Conservation (phyloP, 2,888 invertebrate genomes). For the Trachelus iudaicus region DNA sequence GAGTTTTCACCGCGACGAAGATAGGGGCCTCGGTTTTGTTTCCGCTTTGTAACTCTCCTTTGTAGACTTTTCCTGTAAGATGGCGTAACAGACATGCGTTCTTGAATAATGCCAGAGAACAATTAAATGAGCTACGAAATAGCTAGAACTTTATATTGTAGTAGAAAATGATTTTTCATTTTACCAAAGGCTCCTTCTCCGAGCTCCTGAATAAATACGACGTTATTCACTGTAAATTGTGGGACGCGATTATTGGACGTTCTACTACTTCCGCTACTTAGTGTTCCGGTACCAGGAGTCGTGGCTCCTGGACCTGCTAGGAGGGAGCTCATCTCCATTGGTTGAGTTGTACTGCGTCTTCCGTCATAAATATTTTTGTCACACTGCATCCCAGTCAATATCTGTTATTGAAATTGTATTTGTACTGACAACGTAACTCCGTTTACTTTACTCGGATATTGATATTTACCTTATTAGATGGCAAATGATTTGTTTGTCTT, state of each 20-base stretch:
- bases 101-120: slow-evolving; percentile 1
- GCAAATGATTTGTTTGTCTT: slow-evolving; percentile 57
- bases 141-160: background rate
- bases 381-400: slow-evolving; percentile 60
- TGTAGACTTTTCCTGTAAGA: slow-evolving; percentile 85
- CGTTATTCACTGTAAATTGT: slow-evolving; percentile 87
- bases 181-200: slow-evolving; percentile 96
- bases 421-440: background rate
- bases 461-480: slow-evolving; percentile 55
- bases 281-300: slow-evolving; percentile 68
- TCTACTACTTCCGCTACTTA: slow-evolving; percentile 65
- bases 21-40: slow-evolving; percentile 72
- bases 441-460: background rate
- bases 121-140: background rate
- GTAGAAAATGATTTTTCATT: background rate
- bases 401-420: slow-evolving; percentile 33
- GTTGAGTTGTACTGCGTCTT: slow-evolving; percentile 79
- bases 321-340: slow-evolving; percentile 87
- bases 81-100: background rate
- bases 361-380: slow-evolving; percentile 83
- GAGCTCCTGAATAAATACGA: slow-evolving; percentile 88
- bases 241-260: slow-evolving; percentile 75
- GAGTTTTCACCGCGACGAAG: slow-evolving; percentile 92
- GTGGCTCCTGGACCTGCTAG: slow-evolving; percentile 70
- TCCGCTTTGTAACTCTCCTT: slow-evolving; percentile 83